phyloP scores from a whole-genome alignment of 2,113 vertebrate species.

The Leptosomus discolor region DNA sequence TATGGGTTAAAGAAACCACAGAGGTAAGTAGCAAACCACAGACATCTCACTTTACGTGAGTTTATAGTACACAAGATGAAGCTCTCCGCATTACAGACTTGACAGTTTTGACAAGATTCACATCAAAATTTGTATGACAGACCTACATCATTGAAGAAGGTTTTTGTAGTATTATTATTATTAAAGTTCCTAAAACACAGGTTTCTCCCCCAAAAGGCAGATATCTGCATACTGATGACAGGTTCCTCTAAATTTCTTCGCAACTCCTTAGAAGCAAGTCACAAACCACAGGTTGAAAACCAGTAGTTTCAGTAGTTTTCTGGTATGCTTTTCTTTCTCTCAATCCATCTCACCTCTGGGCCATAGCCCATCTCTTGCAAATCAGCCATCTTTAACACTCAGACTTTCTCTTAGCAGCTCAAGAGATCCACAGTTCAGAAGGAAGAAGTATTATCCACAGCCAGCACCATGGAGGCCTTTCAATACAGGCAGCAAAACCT shows the following conservation, averaged over 20 bases:
- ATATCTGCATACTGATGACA: neutral
- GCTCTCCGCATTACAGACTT: neutral
- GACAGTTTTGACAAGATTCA: neutral
- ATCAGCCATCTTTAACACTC: neutral
- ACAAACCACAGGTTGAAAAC: neutral
- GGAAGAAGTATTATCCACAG: neutral
- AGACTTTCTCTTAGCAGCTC: neutral
- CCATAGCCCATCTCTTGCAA: neutral
- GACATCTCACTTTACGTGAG: neutral
- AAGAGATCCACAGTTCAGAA: neutral
- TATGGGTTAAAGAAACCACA: neutral
- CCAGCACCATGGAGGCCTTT: neutral
- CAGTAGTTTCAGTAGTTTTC: neutral
- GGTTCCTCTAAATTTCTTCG: neutral
- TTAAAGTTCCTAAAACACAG: neutral
- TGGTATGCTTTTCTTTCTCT: neutral
- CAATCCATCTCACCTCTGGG: neutral
- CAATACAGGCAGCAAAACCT: neutral
- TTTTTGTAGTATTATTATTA: neutral
- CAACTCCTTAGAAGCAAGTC: neutral
- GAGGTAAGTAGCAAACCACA: neutral
- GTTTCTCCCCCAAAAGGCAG: neutral
- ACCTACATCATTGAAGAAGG: neutral
- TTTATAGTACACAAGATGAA: neutral
- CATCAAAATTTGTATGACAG: neutral